Percentiles rank a stretch among this genome's conserved stretches.
Evolutionary conservation across 1,140 invertebrate genomes (phyloP).

Genomic region (Orchesella cincta): DNA sequence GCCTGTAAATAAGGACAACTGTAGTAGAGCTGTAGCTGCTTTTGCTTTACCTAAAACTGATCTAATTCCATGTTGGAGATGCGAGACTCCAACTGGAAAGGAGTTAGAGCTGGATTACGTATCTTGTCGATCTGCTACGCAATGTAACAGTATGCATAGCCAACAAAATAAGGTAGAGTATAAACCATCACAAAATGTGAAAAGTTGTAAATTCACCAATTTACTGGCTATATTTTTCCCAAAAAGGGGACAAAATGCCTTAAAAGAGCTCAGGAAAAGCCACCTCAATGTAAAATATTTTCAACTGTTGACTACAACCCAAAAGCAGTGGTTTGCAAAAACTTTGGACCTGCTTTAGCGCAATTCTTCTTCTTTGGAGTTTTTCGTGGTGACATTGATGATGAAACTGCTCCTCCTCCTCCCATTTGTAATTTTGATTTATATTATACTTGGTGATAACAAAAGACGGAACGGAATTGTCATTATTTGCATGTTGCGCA

Average conservation of each 20-base stretch:
- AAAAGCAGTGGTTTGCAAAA: constrained; percentile 1
- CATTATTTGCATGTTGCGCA: no score
- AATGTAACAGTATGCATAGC: background rate
- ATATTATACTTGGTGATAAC: no score
- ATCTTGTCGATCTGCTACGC: background rate
- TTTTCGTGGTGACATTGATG: background rate
- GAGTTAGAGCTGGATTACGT: background rate
- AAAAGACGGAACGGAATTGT: no score
- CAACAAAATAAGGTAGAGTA: background rate
- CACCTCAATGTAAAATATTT: background rate
- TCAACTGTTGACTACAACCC: background rate
- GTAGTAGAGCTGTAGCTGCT: background rate
- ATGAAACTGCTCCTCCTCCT: background rate
- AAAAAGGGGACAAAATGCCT: background rate
- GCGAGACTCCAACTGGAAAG: background rate
- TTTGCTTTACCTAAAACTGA: background rate
- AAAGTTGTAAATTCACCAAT: background rate
- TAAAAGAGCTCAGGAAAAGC: background rate
- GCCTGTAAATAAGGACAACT: background rate
- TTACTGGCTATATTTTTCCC: background rate
- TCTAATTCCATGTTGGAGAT: background rate
- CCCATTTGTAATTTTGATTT: constrained; percentile 18
- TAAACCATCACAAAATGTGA: background rate
- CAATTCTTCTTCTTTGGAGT: background rate
- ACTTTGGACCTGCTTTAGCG: background rate